These are phyloP conservation scores for Aleiodes leptofemur DNA, from an alignment of 2,888 invertebrate species.

Conservation along the genomic window DNA sequence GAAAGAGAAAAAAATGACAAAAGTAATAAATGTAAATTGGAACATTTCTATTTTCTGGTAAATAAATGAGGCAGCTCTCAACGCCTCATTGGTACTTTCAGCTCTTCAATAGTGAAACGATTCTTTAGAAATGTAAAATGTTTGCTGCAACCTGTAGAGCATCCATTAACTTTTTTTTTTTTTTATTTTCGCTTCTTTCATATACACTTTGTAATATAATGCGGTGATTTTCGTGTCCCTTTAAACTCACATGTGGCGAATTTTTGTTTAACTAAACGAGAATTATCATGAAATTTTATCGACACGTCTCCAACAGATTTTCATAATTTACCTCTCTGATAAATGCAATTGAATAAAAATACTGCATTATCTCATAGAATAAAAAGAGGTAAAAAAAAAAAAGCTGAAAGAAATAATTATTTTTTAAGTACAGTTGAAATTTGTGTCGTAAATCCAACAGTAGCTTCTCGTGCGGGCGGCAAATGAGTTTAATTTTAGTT, in stretches of 20 bases:
- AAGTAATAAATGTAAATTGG: conserved; percentile 17
- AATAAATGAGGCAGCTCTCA: conserved; percentile 15
- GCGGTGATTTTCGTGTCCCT: too few species aligned
- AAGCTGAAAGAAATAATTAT: neutral
- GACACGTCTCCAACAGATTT: too few species aligned
- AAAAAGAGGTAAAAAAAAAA: too few species aligned
- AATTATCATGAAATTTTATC: too few species aligned
- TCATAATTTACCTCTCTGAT: too few species aligned
- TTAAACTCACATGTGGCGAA: too few species aligned
- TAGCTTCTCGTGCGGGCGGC: conserved; percentile 55
- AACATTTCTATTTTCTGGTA: conserved; percentile 5
- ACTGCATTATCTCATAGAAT: too few species aligned
- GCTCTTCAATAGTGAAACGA: conserved; percentile 13
- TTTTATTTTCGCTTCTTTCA: neutral
- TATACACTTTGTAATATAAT: neutral
- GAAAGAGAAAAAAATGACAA: neutral
- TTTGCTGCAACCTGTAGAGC: conserved; percentile 40
- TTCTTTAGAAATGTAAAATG: conserved; percentile 13
- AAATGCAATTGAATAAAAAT: too few species aligned
- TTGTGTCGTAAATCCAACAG: conserved; percentile 55
- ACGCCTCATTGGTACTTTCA: conserved; percentile 28
- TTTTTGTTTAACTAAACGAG: too few species aligned
- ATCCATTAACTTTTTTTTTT: neutral
- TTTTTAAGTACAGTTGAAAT: conserved; percentile 5
- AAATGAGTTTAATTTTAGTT: conserved; percentile 72